Percentiles rank a stretch among this genome's conserved stretches.
These are phyloP conservation scores for Lepidostoma basale DNA, from an alignment of 1,140 invertebrate species.

Conservation along the genomic window DNA sequence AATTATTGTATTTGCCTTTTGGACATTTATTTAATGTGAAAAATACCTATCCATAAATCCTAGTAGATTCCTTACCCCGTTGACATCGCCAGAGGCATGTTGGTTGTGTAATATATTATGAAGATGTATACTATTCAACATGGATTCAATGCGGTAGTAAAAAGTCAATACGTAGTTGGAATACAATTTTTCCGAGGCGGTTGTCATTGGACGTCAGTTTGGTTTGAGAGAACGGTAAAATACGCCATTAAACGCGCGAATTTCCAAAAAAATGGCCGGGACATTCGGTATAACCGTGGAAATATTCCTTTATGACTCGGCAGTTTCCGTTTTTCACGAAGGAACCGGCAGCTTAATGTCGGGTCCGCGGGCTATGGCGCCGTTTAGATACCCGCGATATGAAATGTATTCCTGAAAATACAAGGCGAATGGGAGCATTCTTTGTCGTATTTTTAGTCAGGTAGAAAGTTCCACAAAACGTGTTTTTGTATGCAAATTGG, in stretches of 20 bases:
- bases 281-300: constrained; percentile 38
- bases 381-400: constrained; percentile 42
- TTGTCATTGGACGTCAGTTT: background rate
- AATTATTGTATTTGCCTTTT: no score
- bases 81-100: no score
- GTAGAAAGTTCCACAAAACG: no score
- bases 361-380: constrained; percentile 36
- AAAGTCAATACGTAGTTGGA: no score
- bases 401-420: constrained; percentile 28
- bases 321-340: constrained; percentile 31
- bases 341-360: constrained; percentile 29
- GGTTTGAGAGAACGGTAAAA: background rate
- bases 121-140: background rate
- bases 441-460: background rate
- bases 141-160: background rate
- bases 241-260: constrained; percentile 27
- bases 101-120: no score
- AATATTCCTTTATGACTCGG: constrained; percentile 42
- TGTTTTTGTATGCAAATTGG: no score
- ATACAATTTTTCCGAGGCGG: background rate
- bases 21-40: no score
- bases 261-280: constrained; percentile 9
- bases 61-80: no score
- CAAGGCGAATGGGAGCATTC: background rate
- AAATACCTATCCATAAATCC: no score